Evolutionary conservation across 2,113 vertebrate genomes (phyloP).

Genomic region (Pterocles orientalis): DNA sequence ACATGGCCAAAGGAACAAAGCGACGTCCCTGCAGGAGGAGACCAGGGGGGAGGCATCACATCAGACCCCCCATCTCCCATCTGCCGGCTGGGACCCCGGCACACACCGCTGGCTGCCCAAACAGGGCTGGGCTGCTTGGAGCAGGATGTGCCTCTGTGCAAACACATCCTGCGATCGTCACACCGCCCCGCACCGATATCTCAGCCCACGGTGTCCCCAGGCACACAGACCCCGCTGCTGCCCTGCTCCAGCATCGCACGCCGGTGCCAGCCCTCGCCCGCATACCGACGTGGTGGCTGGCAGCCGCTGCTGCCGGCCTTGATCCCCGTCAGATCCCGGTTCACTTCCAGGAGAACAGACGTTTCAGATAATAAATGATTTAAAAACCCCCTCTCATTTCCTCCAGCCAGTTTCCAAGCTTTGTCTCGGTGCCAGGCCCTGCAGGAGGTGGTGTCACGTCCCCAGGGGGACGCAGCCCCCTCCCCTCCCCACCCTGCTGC

Average conservation of each 20-base stretch:
- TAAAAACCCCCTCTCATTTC: background rate
- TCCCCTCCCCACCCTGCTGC: background rate
- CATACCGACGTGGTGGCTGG: rapidly evolving
- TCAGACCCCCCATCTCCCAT: background rate
- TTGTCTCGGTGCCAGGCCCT: background rate
- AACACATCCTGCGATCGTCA: background rate
- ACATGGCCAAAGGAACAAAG: background rate
- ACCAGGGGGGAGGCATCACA: background rate
- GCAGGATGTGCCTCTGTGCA: background rate
- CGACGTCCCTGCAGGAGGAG: background rate
- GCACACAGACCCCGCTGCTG: background rate
- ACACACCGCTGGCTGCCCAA: background rate
- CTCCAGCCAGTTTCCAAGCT: background rate
- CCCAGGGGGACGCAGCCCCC: background rate
- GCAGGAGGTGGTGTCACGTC: background rate
- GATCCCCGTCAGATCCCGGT: background rate
- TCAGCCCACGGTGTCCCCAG: background rate
- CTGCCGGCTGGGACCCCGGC: background rate
- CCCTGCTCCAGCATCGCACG: background rate
- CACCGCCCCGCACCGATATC: background rate
- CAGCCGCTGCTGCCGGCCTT: background rate
- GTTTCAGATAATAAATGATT: background rate
- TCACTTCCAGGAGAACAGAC: background rate
- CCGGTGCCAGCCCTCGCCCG: background rate
- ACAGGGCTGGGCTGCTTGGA: rapidly evolving